Conservation (phyloP, 92 coral and sea anemone genomes). For the Bergia puertoricense region DNA sequence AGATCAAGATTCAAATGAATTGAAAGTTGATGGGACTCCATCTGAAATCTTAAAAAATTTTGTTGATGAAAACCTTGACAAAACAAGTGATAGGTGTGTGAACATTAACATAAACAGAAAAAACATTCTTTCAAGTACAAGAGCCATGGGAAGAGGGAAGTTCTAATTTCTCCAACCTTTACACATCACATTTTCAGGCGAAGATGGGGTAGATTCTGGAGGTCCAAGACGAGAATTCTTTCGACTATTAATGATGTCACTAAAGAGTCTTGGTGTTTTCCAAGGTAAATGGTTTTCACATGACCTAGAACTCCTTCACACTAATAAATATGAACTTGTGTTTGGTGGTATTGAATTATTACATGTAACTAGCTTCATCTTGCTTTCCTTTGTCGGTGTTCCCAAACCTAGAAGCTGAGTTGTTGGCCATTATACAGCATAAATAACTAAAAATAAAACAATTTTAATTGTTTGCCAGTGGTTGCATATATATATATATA, state of each 20-base stretch:
- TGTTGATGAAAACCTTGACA: slow-evolving; percentile 41
- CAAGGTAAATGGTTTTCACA: slow-evolving; percentile 56
- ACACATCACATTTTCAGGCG: slow-evolving; percentile 54
- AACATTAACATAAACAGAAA: slow-evolving; percentile 54
- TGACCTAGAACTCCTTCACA: slow-evolving; percentile 49
- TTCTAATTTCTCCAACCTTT: slow-evolving; percentile 57
- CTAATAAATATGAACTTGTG: slow-evolving; percentile 38
- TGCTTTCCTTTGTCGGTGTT: too few species aligned
- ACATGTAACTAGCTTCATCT: too few species aligned
- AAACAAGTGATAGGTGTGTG: slow-evolving; percentile 24
- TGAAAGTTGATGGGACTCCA: slow-evolving; percentile 5
- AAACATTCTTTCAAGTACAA: slow-evolving; percentile 42
- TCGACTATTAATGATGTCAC: slow-evolving; percentile 55
- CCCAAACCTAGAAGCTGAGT: too few species aligned
- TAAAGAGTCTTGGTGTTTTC: slow-evolving; percentile 45
- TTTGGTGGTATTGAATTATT: too few species aligned
- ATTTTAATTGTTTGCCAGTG: too few species aligned
- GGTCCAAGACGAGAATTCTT: slow-evolving; percentile 68
- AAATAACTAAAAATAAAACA: too few species aligned
- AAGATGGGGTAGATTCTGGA: slow-evolving; percentile 65
- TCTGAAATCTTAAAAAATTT: slow-evolving; percentile 34
- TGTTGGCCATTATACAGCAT: too few species aligned
- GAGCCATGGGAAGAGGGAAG: slow-evolving; percentile 57
- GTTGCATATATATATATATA: too few species aligned
- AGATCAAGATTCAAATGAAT: slow-evolving; percentile 15